Evolutionary conservation across 1,140 invertebrate genomes (phyloP), one percentile per base, ranked within the genome.

Genomic region (Lepidurus couesii): DNA sequence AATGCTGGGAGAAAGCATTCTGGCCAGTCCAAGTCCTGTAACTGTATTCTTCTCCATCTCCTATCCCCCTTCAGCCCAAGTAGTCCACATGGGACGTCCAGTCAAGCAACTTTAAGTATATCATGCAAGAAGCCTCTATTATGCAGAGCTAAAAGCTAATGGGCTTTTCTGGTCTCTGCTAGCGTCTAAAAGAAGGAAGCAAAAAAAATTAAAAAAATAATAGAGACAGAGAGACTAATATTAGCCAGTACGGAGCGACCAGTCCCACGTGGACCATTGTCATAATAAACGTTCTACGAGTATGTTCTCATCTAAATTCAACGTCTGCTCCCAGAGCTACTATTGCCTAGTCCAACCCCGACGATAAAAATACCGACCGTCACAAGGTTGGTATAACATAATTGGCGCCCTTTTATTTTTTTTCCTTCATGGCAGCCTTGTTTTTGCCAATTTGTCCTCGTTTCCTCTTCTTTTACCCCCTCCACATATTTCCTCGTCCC

Each of bases 111-210:
- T 65, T 65, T 7, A 65, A 21, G 13, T 65, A 65, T 65, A 65
- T 65, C 53, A 65, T 65, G n/a, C 53, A 65, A 65, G 53, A 65
- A 65, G 53, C 53, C 53, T 65, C 53, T 65, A 65, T 65, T 65
- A 65, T 65, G 53, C 53, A 13, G 53, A 65, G 53, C 53, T 13
- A 65, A 65, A 21, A 65, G 16, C 53, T 65, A 65, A 65, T 65
- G 53, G 53, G 16, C 53, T 65, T 65, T 65, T 65, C 53, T 65
- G 6, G 53, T 65, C 34, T 34, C 53, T 16, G 53, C 53, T 7
- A n/a, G 53, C 13, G 16, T 65, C 53, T 65, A n/a, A 65, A 65
- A 65, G 21, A 16, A 21, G 16, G 8, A n/a, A 9, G 16, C 8
- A 65, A 65, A 21, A 13, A 65, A n/a, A 65, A n/a, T n/a, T n/a